Evolutionary conservation across 2,797 vertebrate genomes (phyloP).

Genomic region (Enteromius thamalakanensis): DNA sequence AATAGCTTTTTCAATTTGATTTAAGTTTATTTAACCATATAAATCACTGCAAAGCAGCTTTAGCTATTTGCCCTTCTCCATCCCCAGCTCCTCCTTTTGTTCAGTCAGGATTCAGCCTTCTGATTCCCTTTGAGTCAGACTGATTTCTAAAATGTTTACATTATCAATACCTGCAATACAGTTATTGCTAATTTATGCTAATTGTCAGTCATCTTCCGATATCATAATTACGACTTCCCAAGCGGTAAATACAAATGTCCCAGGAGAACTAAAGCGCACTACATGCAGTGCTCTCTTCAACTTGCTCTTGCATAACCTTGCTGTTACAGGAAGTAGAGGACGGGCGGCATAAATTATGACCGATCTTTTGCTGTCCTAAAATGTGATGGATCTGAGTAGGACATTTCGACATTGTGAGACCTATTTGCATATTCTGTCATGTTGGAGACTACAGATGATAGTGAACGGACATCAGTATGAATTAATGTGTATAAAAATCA

Average conservation of each 20-base stretch:
- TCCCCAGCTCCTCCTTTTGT: background rate
- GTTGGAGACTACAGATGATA: background rate
- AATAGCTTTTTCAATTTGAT: no score
- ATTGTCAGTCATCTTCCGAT: background rate
- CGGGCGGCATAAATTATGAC: constrained; percentile 16
- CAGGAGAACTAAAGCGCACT: background rate
- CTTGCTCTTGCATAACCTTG: constrained; percentile 32
- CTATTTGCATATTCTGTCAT: constrained; percentile 28
- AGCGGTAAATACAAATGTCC: background rate
- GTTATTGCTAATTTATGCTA: no score
- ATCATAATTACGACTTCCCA: background rate
- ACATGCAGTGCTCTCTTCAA: constrained; percentile 24
- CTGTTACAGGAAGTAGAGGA: constrained; percentile 30
- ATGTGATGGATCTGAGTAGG: constrained; percentile 3
- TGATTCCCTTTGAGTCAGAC: background rate
- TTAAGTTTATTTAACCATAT: no score
- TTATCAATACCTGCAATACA: no score
- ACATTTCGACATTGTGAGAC: constrained; percentile 23
- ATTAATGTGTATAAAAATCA: constrained; percentile 16
- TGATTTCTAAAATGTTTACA: background rate
- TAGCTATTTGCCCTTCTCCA: background rate
- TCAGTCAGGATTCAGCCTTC: background rate
- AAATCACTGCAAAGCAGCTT: no score
- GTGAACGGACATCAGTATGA: constrained; percentile 3
- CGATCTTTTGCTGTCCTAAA: constrained; percentile 23